These are phyloP conservation scores for Apomyelois bistriatella DNA, from an alignment of 2,888 invertebrate genomes.

Conservation along the genomic window DNA sequence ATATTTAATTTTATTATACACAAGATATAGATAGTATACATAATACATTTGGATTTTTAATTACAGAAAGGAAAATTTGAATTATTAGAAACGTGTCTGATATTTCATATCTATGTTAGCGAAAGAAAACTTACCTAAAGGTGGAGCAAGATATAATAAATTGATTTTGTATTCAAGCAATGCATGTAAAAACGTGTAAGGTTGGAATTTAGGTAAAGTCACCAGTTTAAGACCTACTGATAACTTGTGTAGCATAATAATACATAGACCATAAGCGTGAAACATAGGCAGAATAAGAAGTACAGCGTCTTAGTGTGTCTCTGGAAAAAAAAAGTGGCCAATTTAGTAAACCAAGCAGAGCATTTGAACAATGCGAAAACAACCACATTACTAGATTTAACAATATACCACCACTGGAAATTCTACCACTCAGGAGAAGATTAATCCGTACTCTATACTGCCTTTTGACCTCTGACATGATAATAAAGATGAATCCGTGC, in stretches of 20 bases:
- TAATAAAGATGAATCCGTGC: too few relatives aligned
- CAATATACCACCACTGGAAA: too few relatives aligned
- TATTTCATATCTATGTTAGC: too few relatives aligned
- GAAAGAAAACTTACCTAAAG: constrained; percentile 80
- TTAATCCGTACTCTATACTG: too few relatives aligned
- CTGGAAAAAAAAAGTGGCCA: constrained; percentile 25
- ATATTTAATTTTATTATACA: too few relatives aligned
- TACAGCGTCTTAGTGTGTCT: constrained; percentile 74
- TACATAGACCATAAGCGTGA: constrained; percentile 86
- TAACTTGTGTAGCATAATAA: constrained; percentile 79
- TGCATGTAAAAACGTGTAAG: constrained; percentile 81
- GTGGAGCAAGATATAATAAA: constrained; percentile 86
- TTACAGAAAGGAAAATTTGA: too few relatives aligned
- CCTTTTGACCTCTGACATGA: too few relatives aligned
- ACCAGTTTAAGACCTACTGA: constrained; percentile 81
- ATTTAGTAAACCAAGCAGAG: not conserved
- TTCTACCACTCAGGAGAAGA: too few relatives aligned
- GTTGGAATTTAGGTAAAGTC: constrained; percentile 86
- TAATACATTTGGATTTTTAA: too few relatives aligned
- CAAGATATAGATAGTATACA: too few relatives aligned
- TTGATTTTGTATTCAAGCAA: constrained; percentile 81
- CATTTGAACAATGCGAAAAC: not conserved
- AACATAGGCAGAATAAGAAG: constrained; percentile 86
- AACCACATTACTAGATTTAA: too few relatives aligned
- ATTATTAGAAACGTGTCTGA: too few relatives aligned